Percentiles rank a stretch among this genome's conserved stretches.
phyloP scores from a whole-genome alignment of 2,113 vertebrate genomes.

The Hassar affinis region DNA sequence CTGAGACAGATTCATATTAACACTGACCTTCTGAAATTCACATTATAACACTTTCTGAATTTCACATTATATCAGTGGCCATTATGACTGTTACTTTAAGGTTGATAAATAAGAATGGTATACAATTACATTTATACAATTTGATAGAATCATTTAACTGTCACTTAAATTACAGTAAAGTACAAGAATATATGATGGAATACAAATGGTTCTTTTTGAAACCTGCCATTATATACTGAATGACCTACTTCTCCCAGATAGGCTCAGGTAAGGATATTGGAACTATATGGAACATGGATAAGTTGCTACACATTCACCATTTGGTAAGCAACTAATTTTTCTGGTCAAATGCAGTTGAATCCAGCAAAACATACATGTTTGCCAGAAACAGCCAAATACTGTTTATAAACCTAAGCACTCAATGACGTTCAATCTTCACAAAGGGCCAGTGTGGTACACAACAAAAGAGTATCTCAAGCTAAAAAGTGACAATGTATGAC shows the following conservation, averaged over 20 bases:
- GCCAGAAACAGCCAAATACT: conserved; percentile 23
- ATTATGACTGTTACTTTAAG: conserved; percentile 13
- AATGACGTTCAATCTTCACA: conserved; percentile 19
- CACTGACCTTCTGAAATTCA: conserved; percentile 14
- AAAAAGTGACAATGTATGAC: not conserved
- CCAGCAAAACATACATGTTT: not conserved
- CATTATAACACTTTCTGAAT: conserved; percentile 24
- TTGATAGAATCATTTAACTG: not conserved
- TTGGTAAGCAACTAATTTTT: conserved; percentile 21
- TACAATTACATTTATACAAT: not conserved
- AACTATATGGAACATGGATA: conserved; percentile 23
- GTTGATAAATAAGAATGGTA: not conserved
- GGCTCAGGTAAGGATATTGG: not conserved
- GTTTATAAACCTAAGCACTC: conserved; percentile 2
- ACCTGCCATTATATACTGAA: conserved; percentile 26
- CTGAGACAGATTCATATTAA: not conserved
- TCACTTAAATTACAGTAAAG: not conserved
- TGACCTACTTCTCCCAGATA: conserved; percentile 8
- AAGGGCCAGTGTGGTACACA: conserved; percentile 12
- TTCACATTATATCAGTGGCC: conserved; percentile 34
- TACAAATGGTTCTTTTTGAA: conserved; percentile 17
- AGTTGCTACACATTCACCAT: conserved; percentile 13
- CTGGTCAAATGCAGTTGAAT: conserved; percentile 20
- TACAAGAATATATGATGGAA: conserved; percentile 12
- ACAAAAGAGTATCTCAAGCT: not conserved